These are phyloP conservation scores for Hypselothyrea guttata DNA, from an alignment of 2,888 invertebrate species.

Conservation along the genomic window DNA sequence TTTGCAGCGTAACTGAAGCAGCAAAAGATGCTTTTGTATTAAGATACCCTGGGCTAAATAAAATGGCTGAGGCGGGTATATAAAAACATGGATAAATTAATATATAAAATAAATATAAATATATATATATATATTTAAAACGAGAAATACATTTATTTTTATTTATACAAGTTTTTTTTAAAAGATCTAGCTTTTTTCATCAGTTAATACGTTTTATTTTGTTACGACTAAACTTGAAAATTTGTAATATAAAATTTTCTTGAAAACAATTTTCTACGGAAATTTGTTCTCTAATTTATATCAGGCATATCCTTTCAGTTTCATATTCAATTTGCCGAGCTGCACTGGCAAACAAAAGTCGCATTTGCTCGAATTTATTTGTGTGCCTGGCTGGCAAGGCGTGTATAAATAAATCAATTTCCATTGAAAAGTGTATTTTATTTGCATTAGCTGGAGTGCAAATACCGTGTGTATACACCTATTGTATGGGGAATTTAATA, in stretches of 20 bases:
- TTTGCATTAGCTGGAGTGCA: constrained; percentile 61
- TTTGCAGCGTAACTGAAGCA: constrained; percentile 15
- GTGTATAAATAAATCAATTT: constrained; percentile 59
- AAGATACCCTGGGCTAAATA: background rate
- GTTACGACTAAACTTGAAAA: too few relatives aligned
- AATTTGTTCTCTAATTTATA: too few relatives aligned
- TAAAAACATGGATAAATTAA: background rate
- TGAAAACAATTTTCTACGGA: too few relatives aligned
- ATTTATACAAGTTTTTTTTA: background rate
- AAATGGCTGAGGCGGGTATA: background rate
- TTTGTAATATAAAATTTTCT: too few relatives aligned
- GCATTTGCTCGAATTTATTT: constrained; percentile 27
- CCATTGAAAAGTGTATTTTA: constrained; percentile 51
- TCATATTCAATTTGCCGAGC: background rate
- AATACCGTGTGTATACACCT: constrained; percentile 50
- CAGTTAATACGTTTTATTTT: too few relatives aligned
- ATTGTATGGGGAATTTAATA: constrained; percentile 21
- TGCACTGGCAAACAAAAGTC: background rate
- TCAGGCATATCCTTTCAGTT: background rate
- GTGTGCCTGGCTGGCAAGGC: constrained; percentile 45
- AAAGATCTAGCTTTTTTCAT: too few relatives aligned
- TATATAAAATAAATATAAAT: background rate
- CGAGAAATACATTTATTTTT: background rate
- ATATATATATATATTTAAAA: background rate
- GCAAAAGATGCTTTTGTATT: constrained; percentile 33